Evolutionary conservation across 1,140 invertebrate species (phyloP).

Genomic region (Aphelenchoides besseyi): DNA sequence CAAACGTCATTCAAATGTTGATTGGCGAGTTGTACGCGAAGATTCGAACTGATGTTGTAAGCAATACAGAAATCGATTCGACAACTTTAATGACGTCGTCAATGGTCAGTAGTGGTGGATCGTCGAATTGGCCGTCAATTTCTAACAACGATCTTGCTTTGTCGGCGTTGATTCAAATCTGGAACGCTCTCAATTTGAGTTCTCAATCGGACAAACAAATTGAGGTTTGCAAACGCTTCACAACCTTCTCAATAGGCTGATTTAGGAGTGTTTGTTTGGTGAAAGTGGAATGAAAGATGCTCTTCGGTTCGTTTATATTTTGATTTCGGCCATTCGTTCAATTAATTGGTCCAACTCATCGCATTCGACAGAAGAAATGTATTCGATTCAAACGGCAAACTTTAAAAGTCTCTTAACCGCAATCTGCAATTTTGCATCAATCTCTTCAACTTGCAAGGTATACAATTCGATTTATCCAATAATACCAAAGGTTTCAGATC

Average conservation of each 20-base stretch:
- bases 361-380: not conserved
- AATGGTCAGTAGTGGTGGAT: not conserved
- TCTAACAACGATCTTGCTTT: not conserved
- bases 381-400: not conserved
- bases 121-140: not conserved
- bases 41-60: not conserved
- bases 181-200: not conserved
- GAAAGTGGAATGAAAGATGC: not conserved
- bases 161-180: not conserved
- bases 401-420: not conserved
- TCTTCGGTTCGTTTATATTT: constrained; percentile 7
- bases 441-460: not conserved
- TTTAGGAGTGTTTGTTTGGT: not conserved
- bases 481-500: constrained; percentile 2
- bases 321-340: not conserved
- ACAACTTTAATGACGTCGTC: not conserved
- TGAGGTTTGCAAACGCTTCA: not conserved
- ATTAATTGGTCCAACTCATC: not conserved
- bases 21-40: constrained; percentile 1
- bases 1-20: not conserved
- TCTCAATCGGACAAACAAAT: not conserved
- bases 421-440: not conserved
- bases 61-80: not conserved
- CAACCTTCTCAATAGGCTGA: not conserved
- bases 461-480: not conserved